These are phyloP conservation scores for Argyresthia albistria DNA, from an alignment of 2,888 invertebrate species.

Conservation along the genomic window DNA sequence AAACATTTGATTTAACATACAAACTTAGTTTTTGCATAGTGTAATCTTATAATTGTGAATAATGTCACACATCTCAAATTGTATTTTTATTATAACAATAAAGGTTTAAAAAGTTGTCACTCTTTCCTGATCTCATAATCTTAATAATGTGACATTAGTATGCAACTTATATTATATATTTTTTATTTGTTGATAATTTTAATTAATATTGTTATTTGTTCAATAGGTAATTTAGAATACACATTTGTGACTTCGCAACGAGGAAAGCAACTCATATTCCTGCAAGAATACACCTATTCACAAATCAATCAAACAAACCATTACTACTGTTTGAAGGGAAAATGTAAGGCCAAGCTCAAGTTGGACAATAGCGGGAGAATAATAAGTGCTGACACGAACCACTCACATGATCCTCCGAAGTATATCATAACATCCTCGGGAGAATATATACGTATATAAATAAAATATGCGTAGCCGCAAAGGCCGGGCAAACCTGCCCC, in stretches of 20 bases:
- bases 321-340: constrained; percentile 1
- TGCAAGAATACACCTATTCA: background rate
- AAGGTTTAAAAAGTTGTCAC: too few species aligned
- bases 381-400: constrained; percentile 13
- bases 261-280: background rate
- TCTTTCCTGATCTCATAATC: too few species aligned
- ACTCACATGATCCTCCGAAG: constrained; percentile 9
- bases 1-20: too few species aligned
- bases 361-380: constrained; percentile 19
- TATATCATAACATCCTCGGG: background rate
- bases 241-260: background rate
- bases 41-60: too few species aligned
- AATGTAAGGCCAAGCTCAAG: constrained; percentile 22
- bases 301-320: constrained; percentile 9
- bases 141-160: too few species aligned
- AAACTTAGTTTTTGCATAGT: too few species aligned
- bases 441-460: constrained; percentile 1
- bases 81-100: too few species aligned
- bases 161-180: background rate
- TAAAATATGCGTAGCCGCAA: too few species aligned
- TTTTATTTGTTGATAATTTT: background rate
- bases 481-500: too few species aligned
- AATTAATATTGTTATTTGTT: background rate
- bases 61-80: too few species aligned
- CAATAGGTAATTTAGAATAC: too few species aligned